A percentile compares a stretch with the other conserved stretches of the same genome.
Conservation (phyloP, 2,113 vertebrate species). For the Apteryx owenii region DNA sequence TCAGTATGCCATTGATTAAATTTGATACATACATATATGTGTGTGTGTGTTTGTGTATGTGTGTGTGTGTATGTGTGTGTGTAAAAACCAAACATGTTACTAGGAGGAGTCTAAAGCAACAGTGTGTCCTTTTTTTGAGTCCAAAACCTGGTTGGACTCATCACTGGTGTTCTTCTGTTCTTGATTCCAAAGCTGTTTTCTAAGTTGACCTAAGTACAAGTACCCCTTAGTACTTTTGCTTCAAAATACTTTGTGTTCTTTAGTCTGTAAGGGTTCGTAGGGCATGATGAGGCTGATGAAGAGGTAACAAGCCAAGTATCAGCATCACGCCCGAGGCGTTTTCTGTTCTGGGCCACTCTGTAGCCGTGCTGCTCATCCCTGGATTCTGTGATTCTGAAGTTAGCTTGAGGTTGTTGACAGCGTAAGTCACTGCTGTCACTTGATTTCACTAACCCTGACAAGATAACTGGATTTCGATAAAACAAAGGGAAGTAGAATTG, state of each 20-base stretch:
- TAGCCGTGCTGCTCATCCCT: neutral
- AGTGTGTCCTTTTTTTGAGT: neutral
- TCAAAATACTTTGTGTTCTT: neutral
- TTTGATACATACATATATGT: neutral
- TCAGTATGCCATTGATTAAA: neutral
- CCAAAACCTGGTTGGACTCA: neutral
- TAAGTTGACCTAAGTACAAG: neutral
- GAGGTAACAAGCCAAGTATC: neutral
- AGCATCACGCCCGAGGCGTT: neutral
- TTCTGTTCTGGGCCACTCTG: neutral
- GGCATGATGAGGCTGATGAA: neutral
- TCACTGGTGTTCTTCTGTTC: neutral
- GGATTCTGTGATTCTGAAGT: neutral
- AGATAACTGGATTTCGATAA: neutral
- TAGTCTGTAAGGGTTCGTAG: accelerated
- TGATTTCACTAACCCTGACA: neutral
- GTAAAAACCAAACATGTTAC: neutral
- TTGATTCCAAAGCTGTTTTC: neutral
- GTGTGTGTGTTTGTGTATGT: neutral
- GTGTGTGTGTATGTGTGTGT: neutral
- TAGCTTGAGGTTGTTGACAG: neutral
- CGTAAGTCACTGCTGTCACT: neutral
- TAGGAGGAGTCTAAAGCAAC: neutral
- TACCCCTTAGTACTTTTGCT: neutral
- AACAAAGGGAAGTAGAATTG: neutral